Conservation (phyloP, 2,113 vertebrate genomes). For the Rhea pennata region DNA sequence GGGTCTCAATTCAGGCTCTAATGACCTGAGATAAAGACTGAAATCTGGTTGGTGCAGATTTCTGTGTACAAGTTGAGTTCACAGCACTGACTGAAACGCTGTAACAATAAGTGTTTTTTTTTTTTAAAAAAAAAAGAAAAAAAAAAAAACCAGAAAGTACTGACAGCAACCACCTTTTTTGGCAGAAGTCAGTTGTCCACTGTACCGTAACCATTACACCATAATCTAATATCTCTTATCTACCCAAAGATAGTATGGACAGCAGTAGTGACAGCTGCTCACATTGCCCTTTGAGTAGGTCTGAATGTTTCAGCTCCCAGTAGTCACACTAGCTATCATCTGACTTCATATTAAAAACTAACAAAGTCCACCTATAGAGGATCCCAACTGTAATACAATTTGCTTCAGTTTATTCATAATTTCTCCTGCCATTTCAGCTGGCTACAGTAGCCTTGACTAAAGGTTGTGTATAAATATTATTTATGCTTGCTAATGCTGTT, state of each 20-base stretch:
- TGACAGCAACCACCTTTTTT: background rate
- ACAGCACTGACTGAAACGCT: background rate
- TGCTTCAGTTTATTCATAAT: background rate
- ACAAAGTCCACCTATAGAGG: background rate
- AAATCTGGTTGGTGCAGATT: background rate
- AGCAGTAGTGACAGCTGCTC: background rate
- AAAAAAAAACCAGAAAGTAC: background rate
- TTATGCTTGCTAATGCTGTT: background rate
- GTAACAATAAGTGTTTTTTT: background rate
- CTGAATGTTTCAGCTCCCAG: background rate
- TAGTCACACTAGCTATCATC: background rate
- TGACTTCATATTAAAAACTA: background rate
- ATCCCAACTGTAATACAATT: background rate
- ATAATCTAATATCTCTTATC: background rate
- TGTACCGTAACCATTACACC: background rate
- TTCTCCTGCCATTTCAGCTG: background rate
- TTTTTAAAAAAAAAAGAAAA: background rate
- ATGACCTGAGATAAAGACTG: background rate
- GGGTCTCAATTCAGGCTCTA: background rate
- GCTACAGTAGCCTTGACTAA: background rate
- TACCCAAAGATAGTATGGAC: background rate
- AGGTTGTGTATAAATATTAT: background rate
- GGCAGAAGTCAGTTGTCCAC: background rate
- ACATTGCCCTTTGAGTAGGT: background rate
- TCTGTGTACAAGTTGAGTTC: background rate